Base-by-base conservation (phyloP, 2,888 invertebrate genomes). In the Eristalis intricaria region DNA sequence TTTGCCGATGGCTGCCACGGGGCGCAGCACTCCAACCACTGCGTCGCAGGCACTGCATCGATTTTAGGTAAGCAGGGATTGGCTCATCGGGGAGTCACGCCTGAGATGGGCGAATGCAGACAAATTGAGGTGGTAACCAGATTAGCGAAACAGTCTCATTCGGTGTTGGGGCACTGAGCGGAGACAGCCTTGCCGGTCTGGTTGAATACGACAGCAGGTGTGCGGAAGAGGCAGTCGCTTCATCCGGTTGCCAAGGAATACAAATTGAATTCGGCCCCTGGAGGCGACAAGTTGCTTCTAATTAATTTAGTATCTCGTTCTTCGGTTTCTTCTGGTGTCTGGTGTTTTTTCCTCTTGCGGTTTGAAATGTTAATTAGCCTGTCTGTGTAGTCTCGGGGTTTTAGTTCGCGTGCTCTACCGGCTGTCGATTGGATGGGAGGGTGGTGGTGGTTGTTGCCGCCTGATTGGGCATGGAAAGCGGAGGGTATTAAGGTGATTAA, bases 251-350 rank as follows among this genome's bases (percentile, higher is more conserved):
- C 50, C 50, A 32, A 58, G 58, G 22, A 64, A 63, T 64, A 63
- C 35, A 80, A 80, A 80, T 80, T 74, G 80, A 74, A 68, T 74
- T 80, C n/a, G 68, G 73, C 80, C 68, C 73, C 73, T 38, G 26
- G 74, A 68, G 80, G 61, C 58, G 61, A 68, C 68, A 74, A 74
- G 38, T 61, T 74, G 66, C 50, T 74, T 68, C 80, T 73, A 74
- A 80, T 80, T 74, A 80, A 74, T 80, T 80, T 80, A 68, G 73
- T 74, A 80, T 74, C 80, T 50, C 50, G 23, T 74, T 66, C 22
- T 78, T 70, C n/a, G 35, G 58, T 58, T 60, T 66, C 38, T 29
- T 58, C 22, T 38, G n/a, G 50, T n/a, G 15, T 11, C 13, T 13
- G 8, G 11, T 61, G 29, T 64, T 56, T 38, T 29, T 32, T 38